Base-by-base conservation (phyloP, 2,888 invertebrate species). In the Hybos culiciformis region DNA sequence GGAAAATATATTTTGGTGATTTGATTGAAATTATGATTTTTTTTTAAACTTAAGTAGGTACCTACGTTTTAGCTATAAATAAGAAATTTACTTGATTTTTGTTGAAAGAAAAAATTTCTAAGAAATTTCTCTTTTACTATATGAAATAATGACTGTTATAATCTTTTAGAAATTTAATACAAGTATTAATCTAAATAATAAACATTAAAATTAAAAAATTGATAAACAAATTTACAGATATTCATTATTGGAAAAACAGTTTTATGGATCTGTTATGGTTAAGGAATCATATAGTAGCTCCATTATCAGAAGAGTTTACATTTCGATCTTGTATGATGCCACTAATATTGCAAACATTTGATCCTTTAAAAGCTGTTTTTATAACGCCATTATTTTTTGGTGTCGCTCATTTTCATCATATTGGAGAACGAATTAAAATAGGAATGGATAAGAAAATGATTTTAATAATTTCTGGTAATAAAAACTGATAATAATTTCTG, bases 271-370 rank as follows among this genome's bases (percentile, higher is more conserved):
- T 86, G 42, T 75, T 83, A 23, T 92, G 91, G 90, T 72, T 91
- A 54, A 72, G 94, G 47, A 91, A 90, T 62, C 83, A 87, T 58
- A 66, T 93, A 21, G 83, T 93, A 54, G 93, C 93, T 1, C 96
- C 94, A 0, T 62, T 94, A 40, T 87, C 92, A 44, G 96, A 96
- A 66, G 96, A 96, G 64, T 90, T 93, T 71, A 90, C 91, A 7
- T 96, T 91, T 67, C 73, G 96, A 51, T 88, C 92, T 2, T 94
- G 93, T 59, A 93, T 96, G 90, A 71, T 94, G 67, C 92, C 94
- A 5, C 63, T 94, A 32, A 70, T 96, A 33, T 66, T 91, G 51
- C 87, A 91, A 58, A 84, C 85, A 58, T 79, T 90, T 53, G 68
- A 75, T 20, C 83, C 84, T 0, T 63, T 75, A 24, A 74, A 74